Conservation (phyloP, 2,888 invertebrate genomes). For the Philonicus albiceps region DNA sequence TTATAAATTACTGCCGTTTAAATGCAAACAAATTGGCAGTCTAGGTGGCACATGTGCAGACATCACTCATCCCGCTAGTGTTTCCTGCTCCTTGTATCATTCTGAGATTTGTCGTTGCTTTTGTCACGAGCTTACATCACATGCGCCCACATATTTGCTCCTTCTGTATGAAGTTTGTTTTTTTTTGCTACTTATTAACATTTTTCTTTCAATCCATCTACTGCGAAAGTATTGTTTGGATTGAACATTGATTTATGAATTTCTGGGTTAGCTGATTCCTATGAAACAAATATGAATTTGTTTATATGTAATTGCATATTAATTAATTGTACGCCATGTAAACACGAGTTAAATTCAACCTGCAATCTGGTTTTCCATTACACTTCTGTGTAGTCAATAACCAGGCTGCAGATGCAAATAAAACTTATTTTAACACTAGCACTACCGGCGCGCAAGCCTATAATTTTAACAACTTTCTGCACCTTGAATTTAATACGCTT, state of each 20-base stretch:
- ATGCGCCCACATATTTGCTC: background rate
- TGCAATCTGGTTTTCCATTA: background rate
- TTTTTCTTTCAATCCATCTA: background rate
- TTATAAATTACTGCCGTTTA: slow-evolving; percentile 1
- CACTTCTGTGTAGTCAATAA: no score
- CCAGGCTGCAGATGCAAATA: no score
- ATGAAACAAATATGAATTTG: background rate
- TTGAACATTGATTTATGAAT: background rate
- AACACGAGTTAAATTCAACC: background rate
- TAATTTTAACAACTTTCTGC: no score
- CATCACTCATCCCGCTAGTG: background rate
- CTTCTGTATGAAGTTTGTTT: background rate
- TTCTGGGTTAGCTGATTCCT: background rate
- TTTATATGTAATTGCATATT: background rate
- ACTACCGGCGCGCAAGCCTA: no score
- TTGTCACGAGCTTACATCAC: background rate
- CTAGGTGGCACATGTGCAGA: background rate
- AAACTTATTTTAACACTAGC: no score
- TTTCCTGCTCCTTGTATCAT: background rate
- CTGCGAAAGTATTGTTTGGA: background rate
- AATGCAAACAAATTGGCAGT: background rate
- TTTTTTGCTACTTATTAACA: background rate
- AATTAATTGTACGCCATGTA: background rate
- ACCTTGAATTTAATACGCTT: no score
- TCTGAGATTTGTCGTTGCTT: background rate